Percentiles rank a stretch among this genome's conserved stretches.
Conservation (phyloP, 2,797 vertebrate species). For the Aldrovandia affinis region DNA sequence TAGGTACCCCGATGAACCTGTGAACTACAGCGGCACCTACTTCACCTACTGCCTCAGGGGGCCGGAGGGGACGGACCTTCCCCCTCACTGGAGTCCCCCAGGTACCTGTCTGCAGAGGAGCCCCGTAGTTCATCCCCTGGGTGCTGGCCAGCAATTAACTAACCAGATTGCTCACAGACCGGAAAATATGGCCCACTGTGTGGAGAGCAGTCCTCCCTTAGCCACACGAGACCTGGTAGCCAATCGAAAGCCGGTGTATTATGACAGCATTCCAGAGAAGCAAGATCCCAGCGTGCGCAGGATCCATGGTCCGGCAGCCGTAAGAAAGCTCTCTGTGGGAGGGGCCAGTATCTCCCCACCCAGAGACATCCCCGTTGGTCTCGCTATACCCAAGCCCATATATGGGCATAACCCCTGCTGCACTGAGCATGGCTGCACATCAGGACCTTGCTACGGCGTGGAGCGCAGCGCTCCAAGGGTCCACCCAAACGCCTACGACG, state of each 20-base stretch:
- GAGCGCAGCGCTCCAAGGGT: conserved; percentile 59
- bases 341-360: conserved; percentile 47
- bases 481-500: conserved; percentile 61
- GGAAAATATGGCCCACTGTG: conserved; percentile 59
- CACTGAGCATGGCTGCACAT: conserved; percentile 65
- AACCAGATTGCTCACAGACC: conserved; percentile 57
- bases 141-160: conserved; percentile 22
- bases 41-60: conserved; percentile 60
- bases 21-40: conserved; percentile 69
- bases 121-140: conserved; percentile 44
- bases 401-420: conserved; percentile 81
- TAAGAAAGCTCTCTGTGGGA: conserved; percentile 54
- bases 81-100: conserved; percentile 41
- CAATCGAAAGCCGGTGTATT: conserved; percentile 67
- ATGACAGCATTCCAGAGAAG: conserved; percentile 58
- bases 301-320: conserved; percentile 42
- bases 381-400: conserved; percentile 83
- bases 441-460: conserved; percentile 63
- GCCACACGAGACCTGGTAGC: conserved; percentile 50
- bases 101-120: conserved; percentile 36
- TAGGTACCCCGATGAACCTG: conserved; percentile 25
- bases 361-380: conserved; percentile 57
- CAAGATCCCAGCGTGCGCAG: conserved; percentile 53
- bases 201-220: conserved; percentile 60
- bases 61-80: conserved; percentile 41